These are phyloP conservation scores for Bellardia bayeri DNA, from an alignment of 2,888 invertebrate genomes.

Conservation along the genomic window DNA sequence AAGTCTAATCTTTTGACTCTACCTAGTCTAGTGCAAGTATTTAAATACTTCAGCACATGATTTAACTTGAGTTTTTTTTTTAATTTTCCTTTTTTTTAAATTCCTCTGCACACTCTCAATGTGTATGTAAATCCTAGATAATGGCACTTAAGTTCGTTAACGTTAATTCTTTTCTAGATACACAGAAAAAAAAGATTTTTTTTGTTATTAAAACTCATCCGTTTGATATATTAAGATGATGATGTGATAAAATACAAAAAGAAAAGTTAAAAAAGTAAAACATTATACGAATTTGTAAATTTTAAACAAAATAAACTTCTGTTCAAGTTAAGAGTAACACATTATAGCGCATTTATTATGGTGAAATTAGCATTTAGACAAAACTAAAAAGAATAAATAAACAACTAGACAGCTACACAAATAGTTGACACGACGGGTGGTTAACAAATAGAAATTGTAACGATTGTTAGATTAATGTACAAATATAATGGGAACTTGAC, in stretches of 20 bases:
- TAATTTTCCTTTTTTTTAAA: background rate
- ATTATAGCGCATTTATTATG: background rate
- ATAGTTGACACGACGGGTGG: background rate
- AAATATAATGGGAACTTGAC: too few species aligned
- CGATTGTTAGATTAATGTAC: too few species aligned
- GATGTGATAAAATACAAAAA: conserved; percentile 1
- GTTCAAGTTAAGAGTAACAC: background rate
- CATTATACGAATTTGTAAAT: background rate
- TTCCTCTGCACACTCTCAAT: background rate
- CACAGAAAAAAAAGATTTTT: background rate
- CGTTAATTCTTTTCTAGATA: conserved; percentile 47
- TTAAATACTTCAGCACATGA: conserved; percentile 60
- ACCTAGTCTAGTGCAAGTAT: conserved; percentile 44
- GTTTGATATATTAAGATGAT: conserved; percentile 15
- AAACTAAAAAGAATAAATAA: background rate
- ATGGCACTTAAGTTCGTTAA: conserved; percentile 64
- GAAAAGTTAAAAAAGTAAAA: conserved; percentile 5
- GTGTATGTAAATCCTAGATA: conserved; percentile 60
- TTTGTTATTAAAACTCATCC: conserved; percentile 9
- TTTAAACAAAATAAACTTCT: background rate
- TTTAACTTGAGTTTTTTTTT: conserved; percentile 48
- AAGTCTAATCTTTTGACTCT: conserved; percentile 49
- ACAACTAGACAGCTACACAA: background rate
- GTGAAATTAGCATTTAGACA: background rate
- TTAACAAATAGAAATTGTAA: background rate